Percentiles rank a stretch among this genome's conserved stretches.
These are phyloP conservation scores for Aradophagus sp. DNA, from an alignment of 1,140 invertebrate genomes.

Conservation along the genomic window DNA sequence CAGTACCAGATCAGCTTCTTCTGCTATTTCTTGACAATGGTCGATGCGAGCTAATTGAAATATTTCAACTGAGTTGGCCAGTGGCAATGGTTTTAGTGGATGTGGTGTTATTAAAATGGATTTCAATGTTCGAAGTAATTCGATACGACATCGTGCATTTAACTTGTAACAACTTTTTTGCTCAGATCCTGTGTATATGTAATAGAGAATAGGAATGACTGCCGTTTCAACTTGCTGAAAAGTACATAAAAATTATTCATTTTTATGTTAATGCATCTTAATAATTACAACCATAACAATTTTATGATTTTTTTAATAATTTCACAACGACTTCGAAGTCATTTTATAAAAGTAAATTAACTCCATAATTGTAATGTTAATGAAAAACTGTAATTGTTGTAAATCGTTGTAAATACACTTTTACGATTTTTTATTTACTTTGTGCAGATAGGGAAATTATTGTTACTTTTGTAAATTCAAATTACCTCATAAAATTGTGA, in stretches of 20 bases:
- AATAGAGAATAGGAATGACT: constrained; percentile 55
- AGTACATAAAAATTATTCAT: too few relatives aligned
- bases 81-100: constrained; percentile 49
- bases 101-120: constrained; percentile 62
- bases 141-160: constrained; percentile 58
- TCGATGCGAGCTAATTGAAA: constrained; percentile 63
- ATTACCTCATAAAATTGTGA: constrained; percentile 61
- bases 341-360: too few relatives aligned
- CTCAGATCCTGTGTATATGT: constrained; percentile 55
- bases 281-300: too few relatives aligned
- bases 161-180: constrained; percentile 57
- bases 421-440: too few relatives aligned
- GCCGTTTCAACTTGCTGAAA: constrained; percentile 59
- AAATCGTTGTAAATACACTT: constrained; percentile 1
- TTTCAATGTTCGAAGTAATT: constrained; percentile 59
- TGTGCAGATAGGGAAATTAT: too few relatives aligned
- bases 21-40: constrained; percentile 44
- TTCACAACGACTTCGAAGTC: too few relatives aligned
- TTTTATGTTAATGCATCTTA: too few relatives aligned
- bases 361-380: constrained; percentile 3
- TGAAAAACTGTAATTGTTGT: constrained; percentile 8
- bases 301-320: too few relatives aligned
- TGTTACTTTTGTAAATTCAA: too few relatives aligned
- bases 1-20: constrained; percentile 57
- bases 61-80: constrained; percentile 61